Evolutionary conservation across 2,113 vertebrate genomes (phyloP), one percentile per base, ranked within the genome.

Genomic region (Holacanthus passer): DNA sequence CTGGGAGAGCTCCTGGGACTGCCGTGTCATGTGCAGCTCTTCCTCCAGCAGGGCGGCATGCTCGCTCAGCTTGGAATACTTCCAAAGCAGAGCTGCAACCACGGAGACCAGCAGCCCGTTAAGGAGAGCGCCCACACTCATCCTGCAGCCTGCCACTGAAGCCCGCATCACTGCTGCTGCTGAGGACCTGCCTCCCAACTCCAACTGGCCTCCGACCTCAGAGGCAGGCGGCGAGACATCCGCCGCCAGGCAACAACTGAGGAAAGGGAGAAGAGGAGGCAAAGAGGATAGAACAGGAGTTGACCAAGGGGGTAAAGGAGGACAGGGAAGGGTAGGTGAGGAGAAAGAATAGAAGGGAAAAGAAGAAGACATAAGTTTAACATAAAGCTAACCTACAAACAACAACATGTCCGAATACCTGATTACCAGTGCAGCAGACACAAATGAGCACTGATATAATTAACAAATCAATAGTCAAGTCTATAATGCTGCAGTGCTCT

Each of bases 1-100:
- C 48, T 96, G 94, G 0, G 95, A 95, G 9, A 96, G 72, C 89
- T 97, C 96, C 32, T 95, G 94, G 12, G 96, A 96, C 87, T 96
- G 96, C 0, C 87, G 96, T 0, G 93, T 91, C 39, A 96, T 95
- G 52, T 95, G 94, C 91, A 99, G 63, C 93, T 98, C 97, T 76
- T 97, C 97, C 87, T 99, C 98, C 24, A 99, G 92, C n/a, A 84
- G 39, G 39, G 95, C 89, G 2, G 93, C 94, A n/a, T 98, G 97
- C 81, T 99, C 98, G 0, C 91, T 92, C 69, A 99, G 95, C 55
- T 91, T 95, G 76, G 96, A 95, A 19, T 99, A 97, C 72, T 99
- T 97, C 98, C 98, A 99, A 62, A 99, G 95, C 63, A 99, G 95
- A 0, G 98, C 97, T 0, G 98, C 98, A 0, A 99, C 94, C 79